These are phyloP conservation scores for Holocentrus rufus DNA, from an alignment of 2,797 vertebrate genomes.

Conservation along the genomic window DNA sequence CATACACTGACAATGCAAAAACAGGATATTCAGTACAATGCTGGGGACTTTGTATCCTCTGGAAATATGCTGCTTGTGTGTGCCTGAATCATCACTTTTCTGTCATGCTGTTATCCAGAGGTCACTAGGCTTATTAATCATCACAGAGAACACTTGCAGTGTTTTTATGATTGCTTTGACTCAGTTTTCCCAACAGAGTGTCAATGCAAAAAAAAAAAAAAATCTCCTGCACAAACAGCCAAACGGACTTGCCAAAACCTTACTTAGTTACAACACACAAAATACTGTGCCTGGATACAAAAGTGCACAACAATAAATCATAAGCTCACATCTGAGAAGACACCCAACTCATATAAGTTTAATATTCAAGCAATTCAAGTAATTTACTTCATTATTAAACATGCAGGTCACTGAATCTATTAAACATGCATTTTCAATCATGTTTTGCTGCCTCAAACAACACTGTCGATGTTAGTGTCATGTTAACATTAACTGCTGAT, in stretches of 20 bases:
- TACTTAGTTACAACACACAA: neutral
- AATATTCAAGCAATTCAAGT: too few species aligned
- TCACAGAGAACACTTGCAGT: conserved; percentile 6
- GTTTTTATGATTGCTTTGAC: neutral
- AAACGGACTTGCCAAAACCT: neutral
- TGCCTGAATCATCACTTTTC: conserved; percentile 48
- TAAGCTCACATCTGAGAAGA: too few species aligned
- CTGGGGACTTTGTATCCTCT: conserved; percentile 8
- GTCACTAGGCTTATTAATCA: conserved; percentile 39
- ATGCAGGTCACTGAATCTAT: too few species aligned
- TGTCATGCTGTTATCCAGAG: conserved; percentile 19
- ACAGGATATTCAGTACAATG: conserved; percentile 45
- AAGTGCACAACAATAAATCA: neutral
- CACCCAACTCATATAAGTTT: too few species aligned
- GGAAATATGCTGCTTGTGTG: conserved; percentile 27
- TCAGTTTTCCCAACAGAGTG: neutral
- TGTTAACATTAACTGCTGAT: too few species aligned
- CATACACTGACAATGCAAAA: conserved; percentile 18
- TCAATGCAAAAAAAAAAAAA: neutral
- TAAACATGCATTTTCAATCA: too few species aligned
- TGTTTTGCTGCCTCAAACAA: too few species aligned
- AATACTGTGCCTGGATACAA: neutral
- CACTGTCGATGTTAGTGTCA: too few species aligned
- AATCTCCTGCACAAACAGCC: neutral
- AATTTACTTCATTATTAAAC: too few species aligned